phyloP scores from a whole-genome alignment of 2,113 vertebrate species.

The Cheirogaleus medius region DNA sequence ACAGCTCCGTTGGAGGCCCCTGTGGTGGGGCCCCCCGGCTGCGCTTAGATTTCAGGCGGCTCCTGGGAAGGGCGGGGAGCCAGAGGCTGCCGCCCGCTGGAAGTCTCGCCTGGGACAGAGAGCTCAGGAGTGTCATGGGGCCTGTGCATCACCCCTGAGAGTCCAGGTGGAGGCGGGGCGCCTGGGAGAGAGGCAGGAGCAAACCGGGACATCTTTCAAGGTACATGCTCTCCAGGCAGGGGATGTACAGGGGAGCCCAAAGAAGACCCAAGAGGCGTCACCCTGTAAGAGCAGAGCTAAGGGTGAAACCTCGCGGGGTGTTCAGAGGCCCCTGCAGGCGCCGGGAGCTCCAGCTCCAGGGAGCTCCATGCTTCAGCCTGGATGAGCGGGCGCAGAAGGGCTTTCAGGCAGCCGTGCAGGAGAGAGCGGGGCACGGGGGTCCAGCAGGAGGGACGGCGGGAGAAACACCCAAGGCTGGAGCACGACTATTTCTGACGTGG shows the following conservation, averaged over 20 bases:
- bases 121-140: accelerated
- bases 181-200: not conserved
- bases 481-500: not conserved
- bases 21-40: not conserved
- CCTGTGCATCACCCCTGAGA: accelerated
- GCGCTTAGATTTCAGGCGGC: accelerated
- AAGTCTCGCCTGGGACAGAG: too few relatives aligned
- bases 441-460: not conserved
- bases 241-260: not conserved
- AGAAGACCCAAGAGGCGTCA: not conserved
- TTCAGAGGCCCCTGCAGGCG: not conserved
- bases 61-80: not conserved
- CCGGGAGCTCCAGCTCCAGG: too few relatives aligned
- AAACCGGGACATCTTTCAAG: not conserved
- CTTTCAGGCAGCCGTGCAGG: not conserved
- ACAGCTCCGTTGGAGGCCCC: not conserved
- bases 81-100: not conserved
- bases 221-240: not conserved
- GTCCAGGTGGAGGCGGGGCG: not conserved
- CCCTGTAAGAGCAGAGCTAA: not conserved
- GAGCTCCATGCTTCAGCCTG: not conserved
- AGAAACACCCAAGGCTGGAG: not conserved
- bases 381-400: not conserved
- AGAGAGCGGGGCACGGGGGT: not conserved
- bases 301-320: too few relatives aligned